Conservation (phyloP, 2,113 vertebrate species). For the Percina caprodes region DNA sequence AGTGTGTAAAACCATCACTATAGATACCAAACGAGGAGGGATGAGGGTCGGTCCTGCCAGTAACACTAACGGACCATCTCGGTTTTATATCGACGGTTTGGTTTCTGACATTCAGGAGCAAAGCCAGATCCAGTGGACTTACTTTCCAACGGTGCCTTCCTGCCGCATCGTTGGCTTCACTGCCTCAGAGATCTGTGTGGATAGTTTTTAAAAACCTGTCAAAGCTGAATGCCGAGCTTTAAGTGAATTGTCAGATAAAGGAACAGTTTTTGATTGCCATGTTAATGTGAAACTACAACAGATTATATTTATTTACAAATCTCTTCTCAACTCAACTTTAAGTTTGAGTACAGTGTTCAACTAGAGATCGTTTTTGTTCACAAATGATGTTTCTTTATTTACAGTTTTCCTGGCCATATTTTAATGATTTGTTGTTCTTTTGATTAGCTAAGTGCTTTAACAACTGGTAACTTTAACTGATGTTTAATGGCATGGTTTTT, state of each 20-base stretch:
- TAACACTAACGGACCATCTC: constrained; percentile 41
- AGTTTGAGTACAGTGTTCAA: constrained; percentile 35
- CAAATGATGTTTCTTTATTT: constrained; percentile 47
- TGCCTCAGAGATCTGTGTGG: constrained; percentile 61
- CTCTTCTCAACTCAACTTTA: constrained; percentile 33
- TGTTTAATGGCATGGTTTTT: constrained; percentile 63
- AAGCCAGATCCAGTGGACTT: constrained; percentile 40
- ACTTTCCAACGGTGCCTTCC: constrained; percentile 66
- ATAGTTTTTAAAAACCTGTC: constrained; percentile 41
- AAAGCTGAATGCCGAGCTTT: constrained; percentile 27
- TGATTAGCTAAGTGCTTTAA: constrained; percentile 44
- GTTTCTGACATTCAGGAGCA: constrained; percentile 80
- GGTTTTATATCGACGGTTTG: constrained; percentile 20
- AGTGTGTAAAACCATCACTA: constrained; percentile 36
- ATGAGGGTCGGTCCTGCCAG: constrained; percentile 31
- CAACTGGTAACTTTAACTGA: constrained; percentile 35
- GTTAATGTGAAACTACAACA: constrained; percentile 72
- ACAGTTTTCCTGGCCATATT: constrained; percentile 47
- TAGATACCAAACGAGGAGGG: constrained; percentile 33
- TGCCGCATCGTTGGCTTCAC: constrained; percentile 20
- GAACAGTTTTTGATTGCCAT: constrained; percentile 40
- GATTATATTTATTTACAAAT: constrained; percentile 79
- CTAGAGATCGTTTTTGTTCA: constrained; percentile 27
- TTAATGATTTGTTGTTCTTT: constrained; percentile 17
- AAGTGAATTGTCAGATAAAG: constrained; percentile 29